Percentiles rank a stretch among this genome's conserved stretches.
Conservation (phyloP, 2,113 vertebrate species). For the Dermatemys mawii region DNA sequence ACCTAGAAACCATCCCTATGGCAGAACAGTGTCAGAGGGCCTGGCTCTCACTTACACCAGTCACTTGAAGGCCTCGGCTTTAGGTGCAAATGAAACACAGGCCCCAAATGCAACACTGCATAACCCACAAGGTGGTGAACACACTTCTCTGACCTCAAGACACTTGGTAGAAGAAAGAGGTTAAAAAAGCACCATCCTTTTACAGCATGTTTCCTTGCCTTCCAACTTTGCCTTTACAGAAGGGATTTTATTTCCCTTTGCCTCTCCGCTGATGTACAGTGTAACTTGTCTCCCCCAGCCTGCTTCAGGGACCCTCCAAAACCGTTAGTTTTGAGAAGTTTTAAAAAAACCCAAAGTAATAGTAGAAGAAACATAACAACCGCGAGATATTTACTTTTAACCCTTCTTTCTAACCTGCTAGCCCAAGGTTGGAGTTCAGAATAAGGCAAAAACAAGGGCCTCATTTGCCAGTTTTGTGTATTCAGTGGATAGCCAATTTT, state of each 20-base stretch:
- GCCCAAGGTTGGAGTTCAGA: slow-evolving; percentile 24
- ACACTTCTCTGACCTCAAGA: not conserved
- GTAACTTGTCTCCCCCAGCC: not conserved
- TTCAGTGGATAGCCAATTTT: slow-evolving; percentile 45
- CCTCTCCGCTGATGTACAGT: not conserved
- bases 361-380: not conserved
- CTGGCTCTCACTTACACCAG: not conserved
- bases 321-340: not conserved
- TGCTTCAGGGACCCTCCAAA: not conserved
- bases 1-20: not conserved
- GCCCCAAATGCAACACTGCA: not conserved
- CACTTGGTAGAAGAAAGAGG: not conserved
- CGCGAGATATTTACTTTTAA: not conserved
- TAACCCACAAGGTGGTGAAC: not conserved
- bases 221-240: slow-evolving; percentile 10
- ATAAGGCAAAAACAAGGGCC: slow-evolving; percentile 55
- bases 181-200: not conserved
- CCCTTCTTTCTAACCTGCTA: not conserved
- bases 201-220: not conserved
- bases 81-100: not conserved
- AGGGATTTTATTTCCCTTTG: not conserved
- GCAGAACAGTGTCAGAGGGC: not conserved
- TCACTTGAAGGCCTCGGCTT: not conserved
- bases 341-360: not conserved
- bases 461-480: slow-evolving; percentile 19